phyloP scores from a whole-genome alignment of 2,113 vertebrate species.

The Oophaga pumilio region DNA sequence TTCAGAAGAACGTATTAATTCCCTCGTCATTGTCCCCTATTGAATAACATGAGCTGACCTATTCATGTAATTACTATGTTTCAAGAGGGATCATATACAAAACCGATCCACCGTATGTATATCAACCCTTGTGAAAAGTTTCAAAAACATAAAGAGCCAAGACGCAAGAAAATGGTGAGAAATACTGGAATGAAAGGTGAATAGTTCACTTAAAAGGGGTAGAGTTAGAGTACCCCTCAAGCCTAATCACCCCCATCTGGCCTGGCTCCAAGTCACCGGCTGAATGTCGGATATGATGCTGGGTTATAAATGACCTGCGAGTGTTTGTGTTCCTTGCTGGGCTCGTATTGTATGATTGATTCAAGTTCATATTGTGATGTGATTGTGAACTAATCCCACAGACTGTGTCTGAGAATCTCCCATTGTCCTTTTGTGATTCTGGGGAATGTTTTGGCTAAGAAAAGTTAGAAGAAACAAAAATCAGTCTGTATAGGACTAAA shows the following conservation, averaged over 20 bases:
- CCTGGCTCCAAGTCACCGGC: neutral
- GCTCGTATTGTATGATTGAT: slow-evolving; percentile 23
- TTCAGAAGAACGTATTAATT: neutral
- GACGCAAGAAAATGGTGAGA: neutral
- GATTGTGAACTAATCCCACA: slow-evolving; percentile 40
- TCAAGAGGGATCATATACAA: neutral
- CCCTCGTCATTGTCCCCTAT: neutral
- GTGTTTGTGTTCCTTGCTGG: slow-evolving; percentile 35
- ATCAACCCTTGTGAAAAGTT: slow-evolving; percentile 23
- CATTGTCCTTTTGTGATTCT: slow-evolving; percentile 52
- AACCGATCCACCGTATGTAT: neutral
- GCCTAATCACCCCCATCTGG: slow-evolving; percentile 21
- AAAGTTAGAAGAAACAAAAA: slow-evolving; percentile 15
- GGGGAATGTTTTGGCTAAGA: slow-evolving; percentile 40
- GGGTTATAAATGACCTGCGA: slow-evolving; percentile 33
- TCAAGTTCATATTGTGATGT: slow-evolving; percentile 46
- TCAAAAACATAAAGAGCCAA: slow-evolving; percentile 25
- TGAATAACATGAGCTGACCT: slow-evolving; percentile 35
- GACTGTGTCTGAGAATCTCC: slow-evolving; percentile 44
- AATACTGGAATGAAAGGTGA: slow-evolving; percentile 20
- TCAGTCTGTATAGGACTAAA: neutral
- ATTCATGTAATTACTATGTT: slow-evolving; percentile 37
- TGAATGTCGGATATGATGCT: slow-evolving; percentile 19
- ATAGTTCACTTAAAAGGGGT: slow-evolving; percentile 24
- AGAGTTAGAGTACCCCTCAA: slow-evolving; percentile 31